phyloP scores from a whole-genome alignment of 2,888 invertebrate species.

The Gerosis bhagava region DNA sequence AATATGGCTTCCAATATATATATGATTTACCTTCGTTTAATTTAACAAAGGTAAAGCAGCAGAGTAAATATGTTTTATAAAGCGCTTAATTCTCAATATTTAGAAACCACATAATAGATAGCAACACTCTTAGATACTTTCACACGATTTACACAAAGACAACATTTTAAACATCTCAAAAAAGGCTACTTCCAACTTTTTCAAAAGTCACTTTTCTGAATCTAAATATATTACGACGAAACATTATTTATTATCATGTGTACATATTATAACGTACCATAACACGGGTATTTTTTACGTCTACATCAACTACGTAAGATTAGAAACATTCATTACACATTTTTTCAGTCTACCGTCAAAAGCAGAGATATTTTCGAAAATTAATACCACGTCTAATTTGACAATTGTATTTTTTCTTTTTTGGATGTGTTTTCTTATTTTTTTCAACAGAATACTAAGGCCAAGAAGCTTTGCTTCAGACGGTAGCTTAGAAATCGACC shows the following conservation, averaged over 20 bases:
- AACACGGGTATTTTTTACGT: slow-evolving; percentile 15
- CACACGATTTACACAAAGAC: slow-evolving; percentile 29
- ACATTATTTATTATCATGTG: slow-evolving; percentile 20
- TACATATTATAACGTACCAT: slow-evolving; percentile 18
- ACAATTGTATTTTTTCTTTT: too few relatives aligned
- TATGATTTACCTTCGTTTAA: too few relatives aligned
- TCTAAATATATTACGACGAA: slow-evolving; percentile 25
- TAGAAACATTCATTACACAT: slow-evolving; percentile 19
- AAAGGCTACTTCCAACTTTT: slow-evolving; percentile 19
- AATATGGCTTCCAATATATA: too few relatives aligned
- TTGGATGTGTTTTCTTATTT: too few relatives aligned
- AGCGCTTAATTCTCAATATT: too few relatives aligned
- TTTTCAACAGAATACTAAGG: background rate
- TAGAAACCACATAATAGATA: background rate
- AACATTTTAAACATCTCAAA: slow-evolving; percentile 22
- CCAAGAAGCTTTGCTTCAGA: slow-evolving; percentile 7
- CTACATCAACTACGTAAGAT: slow-evolving; percentile 18
- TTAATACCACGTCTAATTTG: too few relatives aligned
- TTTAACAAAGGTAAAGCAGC: too few relatives aligned
- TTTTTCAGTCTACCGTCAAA: slow-evolving; percentile 20
- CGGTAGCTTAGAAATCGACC: slow-evolving; percentile 9
- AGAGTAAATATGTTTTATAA: too few relatives aligned
- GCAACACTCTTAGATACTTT: slow-evolving; percentile 15
- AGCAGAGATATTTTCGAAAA: too few relatives aligned
- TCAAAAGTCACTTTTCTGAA: slow-evolving; percentile 17